A percentile compares a stretch with the other conserved stretches of the same genome.
These are phyloP conservation scores for Lepidurus packardi DNA, from an alignment of 1,140 invertebrate species.

Conservation along the genomic window DNA sequence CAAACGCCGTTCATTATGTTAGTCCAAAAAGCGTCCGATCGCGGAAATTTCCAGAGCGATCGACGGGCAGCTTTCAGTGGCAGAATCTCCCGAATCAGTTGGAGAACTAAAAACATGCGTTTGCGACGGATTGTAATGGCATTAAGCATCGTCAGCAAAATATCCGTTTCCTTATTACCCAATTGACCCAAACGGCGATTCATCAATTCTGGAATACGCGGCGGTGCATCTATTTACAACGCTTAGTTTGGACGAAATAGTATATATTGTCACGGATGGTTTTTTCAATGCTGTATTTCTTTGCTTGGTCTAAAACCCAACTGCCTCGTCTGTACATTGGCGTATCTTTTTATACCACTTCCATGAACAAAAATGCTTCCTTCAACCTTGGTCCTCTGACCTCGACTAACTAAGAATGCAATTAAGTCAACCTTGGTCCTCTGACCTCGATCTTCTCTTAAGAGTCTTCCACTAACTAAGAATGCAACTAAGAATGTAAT, in stretches of 20 bases:
- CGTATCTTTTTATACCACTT: no score
- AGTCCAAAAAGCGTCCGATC: conserved; percentile 4
- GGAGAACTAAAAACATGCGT: background rate
- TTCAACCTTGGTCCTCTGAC: no score
- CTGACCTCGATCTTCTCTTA: no score
- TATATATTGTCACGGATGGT: no score
- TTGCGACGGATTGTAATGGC: background rate
- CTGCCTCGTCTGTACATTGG: no score
- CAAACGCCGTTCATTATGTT: background rate
- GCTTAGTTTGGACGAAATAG: background rate
- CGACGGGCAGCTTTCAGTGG: background rate
- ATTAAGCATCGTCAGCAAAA: background rate
- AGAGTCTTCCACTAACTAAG: no score
- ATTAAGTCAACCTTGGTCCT: no score
- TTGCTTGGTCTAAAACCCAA: no score
- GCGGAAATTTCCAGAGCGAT: background rate
- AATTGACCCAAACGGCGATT: background rate
- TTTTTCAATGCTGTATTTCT: no score
- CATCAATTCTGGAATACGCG: background rate
- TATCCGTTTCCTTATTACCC: background rate
- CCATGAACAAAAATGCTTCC: no score
- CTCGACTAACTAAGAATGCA: no score
- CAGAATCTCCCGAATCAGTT: background rate
- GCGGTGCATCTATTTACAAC: background rate
- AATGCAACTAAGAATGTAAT: no score